Evolutionary conservation across 2,888 invertebrate species (phyloP), one percentile per base, ranked within the genome.

Genomic region (Melinopterus prodromus): DNA sequence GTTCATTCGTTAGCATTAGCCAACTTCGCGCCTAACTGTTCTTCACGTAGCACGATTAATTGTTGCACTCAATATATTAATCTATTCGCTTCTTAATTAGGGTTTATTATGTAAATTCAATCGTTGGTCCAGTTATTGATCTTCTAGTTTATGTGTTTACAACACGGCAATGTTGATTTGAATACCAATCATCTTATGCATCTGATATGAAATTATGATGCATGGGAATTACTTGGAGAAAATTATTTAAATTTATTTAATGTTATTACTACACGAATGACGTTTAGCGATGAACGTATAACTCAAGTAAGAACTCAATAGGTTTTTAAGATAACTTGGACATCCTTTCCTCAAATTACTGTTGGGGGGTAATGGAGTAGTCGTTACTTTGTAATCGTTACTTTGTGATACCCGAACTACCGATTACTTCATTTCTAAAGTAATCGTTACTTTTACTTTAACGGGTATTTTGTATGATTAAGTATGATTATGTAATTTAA

Each of bases 1-100:
- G 53, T 53, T 53, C 53, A 53, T 53, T 53, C 53, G 53, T 53
- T 53, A 53, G 53, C 53, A 53, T 53, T 53, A 53, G 53, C 53
- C 53, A 53, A 53, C 53, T 53, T 53, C 53, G 53, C 53, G 53
- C 53, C 53, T 53, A 53, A 53, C 53, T 53, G 53, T 53, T 53
- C 53, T 53, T 53, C 12, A 1, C 53, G 53, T 53, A 53, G 9
- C 53, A 53, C 9, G 53, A 53, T 53, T 53, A 53, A 53, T 53
- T 53, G 53, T 53, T 53, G 53, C 53, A 53, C 53, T 53, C 53
- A 53, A 53, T 53, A 53, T 53, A 53, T 53, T 12, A 9, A 53
- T 26, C 26, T 53, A 53, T 53, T 12, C 9, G 9, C 53, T 53
- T 53, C 53, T 53, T 53, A 53, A 53, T 53, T 53, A 53, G 53